Conservation (phyloP, 30 jellyfish, hydroid and myxozoan species). For the Aurelia aurita complex sp. Pacific region DNA sequence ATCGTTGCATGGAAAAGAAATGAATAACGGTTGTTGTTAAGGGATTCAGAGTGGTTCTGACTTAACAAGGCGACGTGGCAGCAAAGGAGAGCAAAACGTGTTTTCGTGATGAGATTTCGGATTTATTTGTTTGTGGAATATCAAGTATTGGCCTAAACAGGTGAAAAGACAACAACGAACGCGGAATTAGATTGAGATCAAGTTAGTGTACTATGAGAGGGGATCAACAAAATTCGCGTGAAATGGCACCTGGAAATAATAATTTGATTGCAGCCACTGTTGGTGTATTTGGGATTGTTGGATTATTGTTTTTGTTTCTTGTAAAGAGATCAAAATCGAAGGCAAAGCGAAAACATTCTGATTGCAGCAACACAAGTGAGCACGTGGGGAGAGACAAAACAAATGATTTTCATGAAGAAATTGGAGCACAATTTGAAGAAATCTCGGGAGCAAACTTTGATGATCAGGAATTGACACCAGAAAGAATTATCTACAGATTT, state of each 20-base stretch:
- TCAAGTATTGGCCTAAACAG: too few species aligned
- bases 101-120: too few species aligned
- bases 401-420: too few species aligned
- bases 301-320: constrained; percentile 29
- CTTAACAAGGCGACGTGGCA: neutral
- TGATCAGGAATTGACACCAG: constrained; percentile 22
- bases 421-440: too few species aligned
- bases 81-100: neutral
- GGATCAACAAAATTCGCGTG: neutral
- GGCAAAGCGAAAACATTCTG: constrained; percentile 33
- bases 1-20: neutral
- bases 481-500: constrained; percentile 34
- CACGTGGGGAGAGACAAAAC: too few species aligned
- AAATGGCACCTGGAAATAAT: constrained; percentile 11
- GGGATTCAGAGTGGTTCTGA: constrained; percentile 17
- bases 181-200: too few species aligned
- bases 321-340: constrained; percentile 1
- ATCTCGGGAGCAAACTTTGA: neutral
- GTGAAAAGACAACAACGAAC: too few species aligned
- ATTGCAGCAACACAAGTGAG: too few species aligned
- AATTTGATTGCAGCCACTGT: constrained; percentile 28
- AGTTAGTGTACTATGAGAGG: too few species aligned
- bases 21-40: too few species aligned
- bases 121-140: too few species aligned
- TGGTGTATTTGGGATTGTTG: constrained; percentile 39